Evolutionary conservation across 1,140 invertebrate species (phyloP), one percentile per base, ranked within the genome.

Genomic region (Diorhabda carinulata): DNA sequence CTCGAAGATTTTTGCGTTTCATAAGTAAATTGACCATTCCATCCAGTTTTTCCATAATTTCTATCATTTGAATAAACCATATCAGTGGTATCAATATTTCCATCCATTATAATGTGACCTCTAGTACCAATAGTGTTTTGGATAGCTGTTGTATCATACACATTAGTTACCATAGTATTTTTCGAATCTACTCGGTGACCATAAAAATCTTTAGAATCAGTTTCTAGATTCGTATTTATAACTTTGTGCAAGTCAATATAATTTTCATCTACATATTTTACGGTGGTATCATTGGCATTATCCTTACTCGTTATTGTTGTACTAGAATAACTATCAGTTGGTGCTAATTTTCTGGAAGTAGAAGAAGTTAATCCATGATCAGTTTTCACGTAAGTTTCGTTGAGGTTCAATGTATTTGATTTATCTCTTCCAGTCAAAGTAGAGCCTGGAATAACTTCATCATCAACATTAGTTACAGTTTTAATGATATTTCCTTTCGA

Each of bases 401-500:
- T 42, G 7, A 60, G 10, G 10, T 60, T 60, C 25, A 25, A 42
- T 6, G 58, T 42, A n/a, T 60, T 7, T n/a, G 67, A 45, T 47
- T 64, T 57, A 57, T 70, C 66, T 8, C 40, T 44, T 40, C 56
- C 44, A 10, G 61, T 45, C 57, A 43, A 43, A 7, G 64, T 52
- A 47, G 8, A 40, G 1, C 65, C 70, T 4, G 72, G 73, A 66
- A 70, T 67, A 25, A 64, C 47, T 61, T 74, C 70, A 7, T 68
- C 73, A 65, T 78, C 76, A 6, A 74, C 70, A 65, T 78, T 73
- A 2, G 68, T 74, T 9, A 73, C 57, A 2, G 74, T 73, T 65
- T 77, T 79, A n/a, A 80, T 72, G 6, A 80, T 69, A 64, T 80
- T 80, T 2, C 79, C 79, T 68, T 74, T 75, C 10, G 78, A 76